Evolutionary conservation across 2,888 invertebrate genomes (phyloP), one percentile per base, ranked within the genome.

Genomic region (Gymnoscelis rufifasciata): DNA sequence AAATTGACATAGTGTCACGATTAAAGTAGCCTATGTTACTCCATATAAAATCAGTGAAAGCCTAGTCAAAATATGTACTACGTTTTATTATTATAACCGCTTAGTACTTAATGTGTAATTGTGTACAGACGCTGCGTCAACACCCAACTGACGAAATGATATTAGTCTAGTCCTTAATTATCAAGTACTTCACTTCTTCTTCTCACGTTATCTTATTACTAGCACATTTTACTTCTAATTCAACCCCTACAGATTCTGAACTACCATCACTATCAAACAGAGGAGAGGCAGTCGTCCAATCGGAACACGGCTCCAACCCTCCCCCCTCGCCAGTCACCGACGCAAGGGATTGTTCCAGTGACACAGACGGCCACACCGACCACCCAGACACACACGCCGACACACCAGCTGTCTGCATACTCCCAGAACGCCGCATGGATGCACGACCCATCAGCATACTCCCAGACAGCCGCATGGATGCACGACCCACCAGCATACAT

Each of bases 291-390:
- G 71, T 79, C 0, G 80, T 73, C 15, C 88, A 90, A 45, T 90
- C 91, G 13, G 89, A 90, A 66, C 90, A 89, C 59, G 87, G 90
- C 39, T 91, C 90, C 1, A 95, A 95, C 82, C 95, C 95, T 35
- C 95, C 95, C 7, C 95, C 95, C 3, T 95, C 94, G 15, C 95
- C 95, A 0, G 95, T 92, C 24, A 94, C 93, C 0, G 93, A 93
- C 72, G 91, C 92, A 10, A 90, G 91, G 47, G 91, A 91, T 31
- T 88, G 91, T 64, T 92, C 92, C 56, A 91, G 91, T 45, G 93
- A 93, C 66, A 90, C 90, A n/a, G 90, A 90, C 69, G 80, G 43
- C 0, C 51, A 51, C 53, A 41, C 56, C 69, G 80, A 39, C 0
- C 51, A 51, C 52, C 40, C 56, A 6, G 93, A 93, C 80, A 53